Base-by-base conservation (phyloP, 2,888 invertebrate species). In the Apocheima hispidaria region DNA sequence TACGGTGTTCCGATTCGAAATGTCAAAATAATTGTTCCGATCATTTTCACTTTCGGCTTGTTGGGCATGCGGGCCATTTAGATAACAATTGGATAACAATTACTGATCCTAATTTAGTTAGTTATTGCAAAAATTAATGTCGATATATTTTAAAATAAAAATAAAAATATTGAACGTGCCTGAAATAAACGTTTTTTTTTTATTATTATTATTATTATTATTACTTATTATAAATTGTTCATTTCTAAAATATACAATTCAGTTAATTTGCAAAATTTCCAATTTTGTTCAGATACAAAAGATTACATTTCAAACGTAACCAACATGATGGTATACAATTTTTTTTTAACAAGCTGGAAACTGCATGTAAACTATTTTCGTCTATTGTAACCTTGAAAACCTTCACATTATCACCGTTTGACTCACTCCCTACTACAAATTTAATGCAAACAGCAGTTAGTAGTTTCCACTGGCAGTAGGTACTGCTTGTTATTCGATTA, bases 11-110 rank as follows among this genome's bases (percentile, higher is more conserved):
- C 33, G 40, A 63, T 65, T 66, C 53, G 52, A 41, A 54, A 57
- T 60, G 65, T 63, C 54, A 48, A 65, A 60, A 61, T 57, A 62
- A 52, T 66, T 62, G 60, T 54, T 62, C 43, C 41, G 51, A 61
- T 52, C 48, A 62, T 62, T 63, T 61, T 66, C 60, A 62, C 65
- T 70, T 69, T 68, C 60, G 33, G 54, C 43, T 60, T 51, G 60
- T 59, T 60, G 38, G 46, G 21, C 55, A 70, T 70, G 68, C 69
- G 69, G 69, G 69, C 38, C n/a, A n/a, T n/a, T n/a, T n/a, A n/a
- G n/a, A n/a, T n/a, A n/a, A n/a, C n/a, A n/a, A 41, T 48, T 53
- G 43, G 36, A 51, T 28, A 44, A 21, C 36, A 48, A 46, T 48
- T 33, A 46, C 44, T 28, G 12, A 5, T 46, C n/a, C 4, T 44